Conservation (phyloP, 2,888 invertebrate genomes). For the Caenorhabditis auriculariae region DNA sequence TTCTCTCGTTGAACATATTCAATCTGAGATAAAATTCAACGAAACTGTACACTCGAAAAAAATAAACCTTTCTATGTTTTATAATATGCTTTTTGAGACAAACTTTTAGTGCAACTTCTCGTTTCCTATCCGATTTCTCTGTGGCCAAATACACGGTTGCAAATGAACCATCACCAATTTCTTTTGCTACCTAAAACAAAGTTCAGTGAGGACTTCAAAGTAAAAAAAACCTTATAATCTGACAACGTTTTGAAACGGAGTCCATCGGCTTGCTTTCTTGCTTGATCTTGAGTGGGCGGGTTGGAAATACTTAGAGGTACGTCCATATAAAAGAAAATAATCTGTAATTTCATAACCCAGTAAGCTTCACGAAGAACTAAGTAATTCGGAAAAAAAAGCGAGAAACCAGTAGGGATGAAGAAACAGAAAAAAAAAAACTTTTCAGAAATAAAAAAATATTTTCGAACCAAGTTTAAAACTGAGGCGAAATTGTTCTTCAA, state of each 20-base stretch:
- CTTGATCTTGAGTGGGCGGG: background rate
- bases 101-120: conserved; percentile 82
- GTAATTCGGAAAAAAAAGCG: no score
- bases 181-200: conserved; percentile 27
- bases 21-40: no score
- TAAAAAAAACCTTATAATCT: conserved; percentile 15
- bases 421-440: no score
- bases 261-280: no score
- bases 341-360: no score
- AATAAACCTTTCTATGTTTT: conserved; percentile 86
- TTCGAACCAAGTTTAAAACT: no score
- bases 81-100: conserved; percentile 91
- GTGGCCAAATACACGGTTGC: conserved; percentile 33
- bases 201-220: background rate
- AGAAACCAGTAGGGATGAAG: no score
- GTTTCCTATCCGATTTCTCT: conserved; percentile 15
- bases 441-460: no score
- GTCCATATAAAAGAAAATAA: conserved; percentile 12
- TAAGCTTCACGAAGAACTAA: no score
- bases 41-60: no score
- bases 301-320: conserved; percentile 16
- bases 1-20: conserved; percentile 40
- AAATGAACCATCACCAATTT: conserved; percentile 44
- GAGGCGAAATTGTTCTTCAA: no score
- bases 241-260: conserved; percentile 15